Percentiles rank a stretch among this genome's conserved stretches.
These are phyloP conservation scores for Ornithoptera alexandrae DNA, from an alignment of 2,888 invertebrate genomes.

Conservation along the genomic window DNA sequence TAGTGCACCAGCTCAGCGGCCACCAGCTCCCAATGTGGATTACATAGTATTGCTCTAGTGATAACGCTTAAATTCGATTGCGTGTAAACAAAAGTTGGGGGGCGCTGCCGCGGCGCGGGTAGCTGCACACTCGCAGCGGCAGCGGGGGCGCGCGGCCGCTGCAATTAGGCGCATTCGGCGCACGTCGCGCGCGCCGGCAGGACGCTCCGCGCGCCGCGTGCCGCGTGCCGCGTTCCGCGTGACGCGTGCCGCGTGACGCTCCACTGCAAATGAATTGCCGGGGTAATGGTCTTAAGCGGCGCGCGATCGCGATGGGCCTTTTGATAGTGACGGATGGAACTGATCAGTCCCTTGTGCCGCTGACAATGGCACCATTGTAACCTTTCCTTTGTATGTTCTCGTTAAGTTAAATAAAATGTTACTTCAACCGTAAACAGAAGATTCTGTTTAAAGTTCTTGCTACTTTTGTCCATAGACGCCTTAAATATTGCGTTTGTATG, in stretches of 20 bases:
- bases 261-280: conserved; percentile 59
- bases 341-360: conserved; percentile 6
- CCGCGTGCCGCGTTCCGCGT: conserved; percentile 30
- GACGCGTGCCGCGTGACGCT: conserved; percentile 52
- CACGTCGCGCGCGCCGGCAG: conserved; percentile 44
- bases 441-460: no score
- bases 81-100: no score
- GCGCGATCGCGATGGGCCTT: conserved; percentile 31
- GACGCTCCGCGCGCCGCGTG: conserved; percentile 46
- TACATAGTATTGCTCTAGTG: neutral
- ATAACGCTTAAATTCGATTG: conserved; percentile 31
- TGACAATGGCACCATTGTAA: neutral
- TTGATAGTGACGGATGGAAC: conserved; percentile 5
- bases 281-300: conserved; percentile 61
- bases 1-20: conserved; percentile 22
- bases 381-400: no score
- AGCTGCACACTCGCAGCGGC: conserved; percentile 40
- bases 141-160: conserved; percentile 53
- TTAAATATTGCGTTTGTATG: no score
- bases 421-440: no score
- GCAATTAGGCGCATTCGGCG: conserved; percentile 72
- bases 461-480: no score
- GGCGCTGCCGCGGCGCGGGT: conserved; percentile 53
- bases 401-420: no score
- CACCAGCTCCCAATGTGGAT: conserved; percentile 17